These are phyloP conservation scores for Rhadina sibilatrix DNA, from an alignment of 2,113 vertebrate genomes.

Conservation along the genomic window DNA sequence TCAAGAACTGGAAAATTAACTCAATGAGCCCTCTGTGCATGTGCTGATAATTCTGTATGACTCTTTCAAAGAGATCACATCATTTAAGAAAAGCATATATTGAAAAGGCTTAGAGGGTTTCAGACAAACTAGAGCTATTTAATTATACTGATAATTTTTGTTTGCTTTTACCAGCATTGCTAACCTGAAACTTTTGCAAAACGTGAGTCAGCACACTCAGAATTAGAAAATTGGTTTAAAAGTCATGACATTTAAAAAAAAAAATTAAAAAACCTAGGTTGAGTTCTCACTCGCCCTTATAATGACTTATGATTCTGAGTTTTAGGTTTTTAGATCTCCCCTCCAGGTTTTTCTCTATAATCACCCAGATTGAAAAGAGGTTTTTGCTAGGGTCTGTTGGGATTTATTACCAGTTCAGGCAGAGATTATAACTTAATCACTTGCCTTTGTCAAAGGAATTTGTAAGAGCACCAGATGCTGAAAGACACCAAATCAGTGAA, in stretches of 20 bases:
- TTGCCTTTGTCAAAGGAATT: neutral
- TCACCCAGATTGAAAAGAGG: neutral
- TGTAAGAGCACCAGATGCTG: neutral
- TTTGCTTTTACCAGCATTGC: neutral
- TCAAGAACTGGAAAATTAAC: neutral
- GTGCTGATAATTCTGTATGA: accelerated
- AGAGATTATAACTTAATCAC: neutral
- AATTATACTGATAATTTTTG: neutral
- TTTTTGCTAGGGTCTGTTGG: neutral
- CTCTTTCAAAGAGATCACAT: accelerated
- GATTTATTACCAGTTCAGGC: neutral
- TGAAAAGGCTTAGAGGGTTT: neutral
- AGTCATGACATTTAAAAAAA: neutral
- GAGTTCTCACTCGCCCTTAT: neutral
- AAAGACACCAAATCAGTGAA: neutral
- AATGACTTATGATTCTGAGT: neutral
- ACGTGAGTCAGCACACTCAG: neutral
- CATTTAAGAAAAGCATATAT: neutral
- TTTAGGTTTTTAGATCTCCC: neutral
- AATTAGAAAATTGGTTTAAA: neutral
- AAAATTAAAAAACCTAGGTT: neutral
- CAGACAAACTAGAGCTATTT: neutral
- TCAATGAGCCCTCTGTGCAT: neutral
- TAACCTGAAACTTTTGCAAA: neutral
- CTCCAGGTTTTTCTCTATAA: neutral